phyloP scores from a whole-genome alignment of 2,797 vertebrate species.

The Forpus xanthops region DNA sequence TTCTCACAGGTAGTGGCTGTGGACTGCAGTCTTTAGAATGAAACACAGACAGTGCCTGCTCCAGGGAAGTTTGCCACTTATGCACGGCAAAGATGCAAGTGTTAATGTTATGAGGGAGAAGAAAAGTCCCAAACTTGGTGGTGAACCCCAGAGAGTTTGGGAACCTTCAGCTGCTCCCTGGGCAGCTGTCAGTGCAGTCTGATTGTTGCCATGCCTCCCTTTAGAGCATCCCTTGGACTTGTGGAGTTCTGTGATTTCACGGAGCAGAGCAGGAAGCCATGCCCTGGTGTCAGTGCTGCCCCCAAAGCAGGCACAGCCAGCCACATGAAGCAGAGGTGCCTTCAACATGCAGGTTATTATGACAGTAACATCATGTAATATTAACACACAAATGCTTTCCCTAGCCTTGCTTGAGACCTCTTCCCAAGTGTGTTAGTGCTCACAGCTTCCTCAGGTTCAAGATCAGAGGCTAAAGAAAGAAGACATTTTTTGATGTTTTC shows the following conservation, averaged over 20 bases:
- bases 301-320: not conserved
- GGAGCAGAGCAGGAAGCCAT: not conserved
- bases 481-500: not conserved
- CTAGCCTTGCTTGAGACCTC: not conserved
- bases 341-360: not conserved
- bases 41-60: not conserved
- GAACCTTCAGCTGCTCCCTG: not conserved
- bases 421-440: not conserved
- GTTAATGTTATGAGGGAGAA: fast-evolving
- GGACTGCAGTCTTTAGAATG: not conserved
- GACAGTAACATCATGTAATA: not conserved
- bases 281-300: fast-evolving
- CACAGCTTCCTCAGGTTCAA: not conserved
- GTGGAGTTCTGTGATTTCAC: not conserved
- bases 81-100: not conserved
- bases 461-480: not conserved
- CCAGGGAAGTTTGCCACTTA: not conserved
- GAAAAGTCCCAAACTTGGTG: not conserved
- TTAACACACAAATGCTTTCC: not conserved
- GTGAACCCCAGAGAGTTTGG: not conserved
- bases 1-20: fast-evolving
- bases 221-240: not conserved
- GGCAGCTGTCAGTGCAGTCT: not conserved
- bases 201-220: not conserved
- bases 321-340: not conserved